phyloP scores from a whole-genome alignment of 2,113 vertebrate genomes.

The Urocolius indicus region DNA sequence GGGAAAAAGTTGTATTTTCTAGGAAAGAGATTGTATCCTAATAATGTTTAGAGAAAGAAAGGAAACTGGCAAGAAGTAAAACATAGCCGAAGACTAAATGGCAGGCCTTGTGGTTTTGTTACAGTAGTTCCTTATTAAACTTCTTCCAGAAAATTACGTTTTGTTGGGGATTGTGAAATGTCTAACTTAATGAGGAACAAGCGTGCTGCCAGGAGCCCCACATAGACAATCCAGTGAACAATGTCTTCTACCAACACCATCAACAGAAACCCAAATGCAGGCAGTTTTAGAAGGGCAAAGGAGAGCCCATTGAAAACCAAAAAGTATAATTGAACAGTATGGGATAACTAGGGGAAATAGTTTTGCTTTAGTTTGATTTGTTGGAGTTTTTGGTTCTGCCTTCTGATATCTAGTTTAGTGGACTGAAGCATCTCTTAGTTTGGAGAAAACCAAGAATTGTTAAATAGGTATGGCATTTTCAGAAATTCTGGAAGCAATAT shows the following conservation, averaged over 20 bases:
- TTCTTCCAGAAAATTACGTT: constrained; percentile 51
- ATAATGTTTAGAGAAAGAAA: constrained; percentile 61
- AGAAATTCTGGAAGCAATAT: background rate
- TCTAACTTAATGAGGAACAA: constrained; percentile 58
- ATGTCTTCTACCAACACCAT: background rate
- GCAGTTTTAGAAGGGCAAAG: background rate
- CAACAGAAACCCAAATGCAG: background rate
- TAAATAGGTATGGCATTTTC: background rate
- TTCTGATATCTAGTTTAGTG: background rate
- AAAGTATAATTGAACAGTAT: background rate
- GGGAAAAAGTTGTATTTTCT: constrained; percentile 46
- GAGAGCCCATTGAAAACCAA: background rate
- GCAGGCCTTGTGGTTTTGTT: constrained; percentile 56
- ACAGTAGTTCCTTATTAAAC: constrained; percentile 62
- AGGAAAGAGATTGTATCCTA: constrained; percentile 41
- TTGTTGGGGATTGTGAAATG: constrained; percentile 62
- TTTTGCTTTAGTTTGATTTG: background rate
- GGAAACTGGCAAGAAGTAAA: constrained; percentile 53
- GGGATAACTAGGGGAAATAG: background rate
- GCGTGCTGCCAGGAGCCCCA: background rate
- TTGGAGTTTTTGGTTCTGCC: background rate
- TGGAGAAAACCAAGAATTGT: background rate
- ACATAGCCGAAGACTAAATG: constrained; percentile 62
- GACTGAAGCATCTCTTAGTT: background rate
- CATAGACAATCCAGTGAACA: background rate